A percentile compares a stretch with the other conserved stretches of the same genome.
Conservation (phyloP, 2,888 invertebrate species). For the Lydus trimaculatus region DNA sequence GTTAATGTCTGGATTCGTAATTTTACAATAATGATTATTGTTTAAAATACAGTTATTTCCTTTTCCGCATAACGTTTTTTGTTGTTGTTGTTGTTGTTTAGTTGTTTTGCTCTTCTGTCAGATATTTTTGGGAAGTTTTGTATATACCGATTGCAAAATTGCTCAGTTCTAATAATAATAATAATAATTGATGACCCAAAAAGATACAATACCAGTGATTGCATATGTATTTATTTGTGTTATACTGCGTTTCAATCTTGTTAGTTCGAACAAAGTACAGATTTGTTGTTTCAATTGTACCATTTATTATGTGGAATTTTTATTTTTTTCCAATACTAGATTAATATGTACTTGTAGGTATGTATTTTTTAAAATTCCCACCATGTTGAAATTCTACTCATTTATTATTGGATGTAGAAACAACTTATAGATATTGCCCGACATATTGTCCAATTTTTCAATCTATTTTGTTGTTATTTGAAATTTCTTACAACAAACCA, state of each 20-base stretch:
- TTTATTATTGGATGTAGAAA: background rate
- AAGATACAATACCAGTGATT: background rate
- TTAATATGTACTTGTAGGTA: background rate
- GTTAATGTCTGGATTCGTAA: background rate
- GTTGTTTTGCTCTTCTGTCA: background rate
- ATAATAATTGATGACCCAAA: background rate
- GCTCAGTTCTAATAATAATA: background rate
- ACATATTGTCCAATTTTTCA: too few species aligned
- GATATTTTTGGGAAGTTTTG: background rate
- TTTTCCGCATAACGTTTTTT: conserved; percentile 6
- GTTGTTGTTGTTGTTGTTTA: background rate
- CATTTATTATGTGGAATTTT: background rate
- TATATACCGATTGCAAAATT: background rate
- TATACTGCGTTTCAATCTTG: background rate
- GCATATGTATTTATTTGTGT: background rate
- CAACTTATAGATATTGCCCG: too few species aligned
- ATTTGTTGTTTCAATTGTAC: background rate
- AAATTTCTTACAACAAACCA: too few species aligned
- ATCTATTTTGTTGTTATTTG: too few species aligned
- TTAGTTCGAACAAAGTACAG: conserved; percentile 1
- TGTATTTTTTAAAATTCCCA: too few species aligned
- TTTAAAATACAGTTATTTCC: background rate
- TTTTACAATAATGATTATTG: background rate
- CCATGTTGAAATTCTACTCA: background rate
- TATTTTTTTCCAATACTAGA: background rate